These are phyloP conservation scores for Eulithis testata DNA, from an alignment of 2,888 invertebrate species.

Conservation along the genomic window DNA sequence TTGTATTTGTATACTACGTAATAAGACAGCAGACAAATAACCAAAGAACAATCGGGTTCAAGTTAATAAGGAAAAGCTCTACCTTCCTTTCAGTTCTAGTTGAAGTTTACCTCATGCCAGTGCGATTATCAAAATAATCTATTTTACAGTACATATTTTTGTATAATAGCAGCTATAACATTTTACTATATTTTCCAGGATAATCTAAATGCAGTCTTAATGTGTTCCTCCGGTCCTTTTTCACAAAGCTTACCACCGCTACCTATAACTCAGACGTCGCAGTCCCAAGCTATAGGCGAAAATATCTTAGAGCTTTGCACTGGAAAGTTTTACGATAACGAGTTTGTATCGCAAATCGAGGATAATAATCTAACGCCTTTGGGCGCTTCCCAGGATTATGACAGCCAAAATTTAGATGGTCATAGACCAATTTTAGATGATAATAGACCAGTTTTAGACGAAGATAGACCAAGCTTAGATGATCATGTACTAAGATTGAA, in stretches of 20 bases:
- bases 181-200: conserved; percentile 49
- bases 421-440: conserved; percentile 19
- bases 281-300: conserved; percentile 71
- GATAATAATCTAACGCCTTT: conserved; percentile 34
- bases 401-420: conserved; percentile 19
- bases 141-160: background rate
- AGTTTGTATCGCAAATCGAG: conserved; percentile 60
- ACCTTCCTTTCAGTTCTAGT: too few species aligned
- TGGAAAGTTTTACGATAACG: conserved; percentile 82
- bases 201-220: conserved; percentile 79
- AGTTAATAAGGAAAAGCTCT: too few species aligned
- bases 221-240: conserved; percentile 85
- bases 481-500: conserved; percentile 31
- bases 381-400: conserved; percentile 41
- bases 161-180: background rate
- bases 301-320: conserved; percentile 83
- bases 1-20: too few species aligned
- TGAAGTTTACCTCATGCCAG: too few species aligned
- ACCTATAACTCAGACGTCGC: conserved; percentile 54
- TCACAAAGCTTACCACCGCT: conserved; percentile 66
- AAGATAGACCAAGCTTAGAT: conserved; percentile 30
- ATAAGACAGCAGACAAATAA: too few species aligned
- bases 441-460: conserved; percentile 26
- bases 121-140: too few species aligned
- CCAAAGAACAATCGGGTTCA: too few species aligned